A percentile compares a stretch with the other conserved stretches of the same genome.
These are phyloP conservation scores for Cavia porcellus DNA, from an alignment of 2,113 vertebrate genomes.

Conservation along the genomic window DNA sequence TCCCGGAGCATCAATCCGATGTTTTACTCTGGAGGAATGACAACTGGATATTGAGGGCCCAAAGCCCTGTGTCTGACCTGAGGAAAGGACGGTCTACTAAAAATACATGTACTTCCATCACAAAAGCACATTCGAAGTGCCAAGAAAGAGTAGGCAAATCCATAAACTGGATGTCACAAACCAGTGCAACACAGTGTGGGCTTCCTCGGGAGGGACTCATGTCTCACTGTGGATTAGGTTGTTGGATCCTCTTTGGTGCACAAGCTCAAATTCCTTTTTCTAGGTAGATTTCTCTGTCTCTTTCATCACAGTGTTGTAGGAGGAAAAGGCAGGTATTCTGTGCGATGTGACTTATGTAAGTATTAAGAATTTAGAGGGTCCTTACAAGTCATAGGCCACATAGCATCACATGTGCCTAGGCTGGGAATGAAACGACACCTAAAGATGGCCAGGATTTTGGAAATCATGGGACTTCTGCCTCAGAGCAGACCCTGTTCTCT, in stretches of 20 bases:
- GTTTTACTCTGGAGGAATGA: neutral
- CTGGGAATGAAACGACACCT: neutral
- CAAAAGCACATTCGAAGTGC: neutral
- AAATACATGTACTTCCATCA: neutral
- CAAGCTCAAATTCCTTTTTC: neutral
- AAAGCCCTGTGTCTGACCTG: neutral
- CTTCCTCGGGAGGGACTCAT: neutral
- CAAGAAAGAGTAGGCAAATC: neutral
- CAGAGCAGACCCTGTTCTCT: neutral
- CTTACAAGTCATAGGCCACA: neutral
- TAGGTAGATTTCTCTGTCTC: neutral
- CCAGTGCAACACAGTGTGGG: neutral
- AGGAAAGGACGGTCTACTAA: neutral
- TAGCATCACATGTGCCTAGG: neutral
- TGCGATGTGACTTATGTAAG: neutral
- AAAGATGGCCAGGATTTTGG: neutral
- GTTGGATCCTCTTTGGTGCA: accelerated
- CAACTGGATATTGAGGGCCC: neutral
- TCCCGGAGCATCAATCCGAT: neutral
- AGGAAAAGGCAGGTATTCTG: neutral
- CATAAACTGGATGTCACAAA: neutral
- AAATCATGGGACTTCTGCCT: neutral
- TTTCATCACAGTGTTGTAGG: neutral
- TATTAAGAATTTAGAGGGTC: neutral
- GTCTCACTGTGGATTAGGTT: neutral